Conservation (phyloP, 1,140 invertebrate genomes). For the Eriosoma lanigerum region DNA sequence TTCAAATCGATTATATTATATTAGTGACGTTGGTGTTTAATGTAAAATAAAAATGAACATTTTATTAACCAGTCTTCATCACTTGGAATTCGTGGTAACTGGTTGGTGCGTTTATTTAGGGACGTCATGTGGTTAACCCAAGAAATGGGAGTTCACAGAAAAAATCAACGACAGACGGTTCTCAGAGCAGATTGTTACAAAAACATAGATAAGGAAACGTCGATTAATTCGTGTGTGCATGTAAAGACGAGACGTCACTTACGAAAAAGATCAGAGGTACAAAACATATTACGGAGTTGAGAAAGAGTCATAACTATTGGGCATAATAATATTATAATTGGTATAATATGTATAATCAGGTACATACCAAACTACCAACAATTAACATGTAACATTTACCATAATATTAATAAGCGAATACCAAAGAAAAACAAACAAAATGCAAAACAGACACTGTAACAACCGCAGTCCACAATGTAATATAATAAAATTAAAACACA, state of each 20-base stretch:
- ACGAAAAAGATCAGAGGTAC: background rate
- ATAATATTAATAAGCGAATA: too few relatives aligned
- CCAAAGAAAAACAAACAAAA: too few relatives aligned
- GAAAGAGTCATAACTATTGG: too few relatives aligned
- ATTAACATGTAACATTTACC: too few relatives aligned
- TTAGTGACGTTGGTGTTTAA: background rate
- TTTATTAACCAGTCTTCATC: background rate
- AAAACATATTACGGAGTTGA: constrained; percentile 2
- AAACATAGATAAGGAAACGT: background rate
- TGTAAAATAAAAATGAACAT: background rate
- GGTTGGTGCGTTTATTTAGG: background rate
- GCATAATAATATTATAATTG: background rate
- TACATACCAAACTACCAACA: background rate
- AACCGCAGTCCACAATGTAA: too few relatives aligned
- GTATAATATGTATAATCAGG: background rate
- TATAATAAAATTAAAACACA: too few relatives aligned
- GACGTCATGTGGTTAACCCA: background rate
- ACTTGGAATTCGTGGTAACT: background rate
- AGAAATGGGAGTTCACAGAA: background rate
- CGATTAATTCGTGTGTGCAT: background rate
- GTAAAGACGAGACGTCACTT: background rate
- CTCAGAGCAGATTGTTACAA: background rate
- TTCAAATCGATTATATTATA: constrained; percentile 10
- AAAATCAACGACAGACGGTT: background rate
- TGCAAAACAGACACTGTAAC: too few relatives aligned